Evolutionary conservation across 1,140 invertebrate species (phyloP), one percentile per base, ranked within the genome.

Genomic region (Wasmannia auropunctata): DNA sequence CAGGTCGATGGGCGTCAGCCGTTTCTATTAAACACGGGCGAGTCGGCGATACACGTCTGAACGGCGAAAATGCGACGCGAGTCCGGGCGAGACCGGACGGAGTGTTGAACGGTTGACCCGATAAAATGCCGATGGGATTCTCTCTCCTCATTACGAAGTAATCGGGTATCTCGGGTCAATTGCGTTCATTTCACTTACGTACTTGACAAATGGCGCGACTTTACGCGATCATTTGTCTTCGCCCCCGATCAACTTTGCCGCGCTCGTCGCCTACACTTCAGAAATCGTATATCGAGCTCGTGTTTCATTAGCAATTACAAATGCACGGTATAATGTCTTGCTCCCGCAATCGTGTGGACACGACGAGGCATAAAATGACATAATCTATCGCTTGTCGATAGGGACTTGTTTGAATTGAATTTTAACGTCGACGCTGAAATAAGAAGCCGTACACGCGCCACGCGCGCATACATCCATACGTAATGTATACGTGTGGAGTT

Each of bases 1-100:
- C 79, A 83, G 67, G 49, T 83, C 79, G 79, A 83, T 74, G 67
- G 69, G 67, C 67, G 51, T 83, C 79, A 83, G 79, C 14, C 79
- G 79, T 83, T 72, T 81, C 77, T 70, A 81, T 81, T 83, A 83
- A 83, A 83, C 25, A 58, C 56, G 51, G 25, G 65, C 49, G 65
- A 25, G 31, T 72, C 37, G 25, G 14, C 67, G 79, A 83, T 83
- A 74, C n/a, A n/a, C 22, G 65, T 58, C 79, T 83, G n/a, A n/a
- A 37, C 65, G n/a, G n/a, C 67, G 51, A 83, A 72, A 72, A 58
- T 37, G 43, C 70, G 63, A 70, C 10, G 19, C 37, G 40, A 65
- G 28, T 19, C n/a, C n/a, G 58, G 65, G 11, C 14, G 49, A n/a
- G 19, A 51, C 49, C 37, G 76, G 40, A 49, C 10, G 51, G 31